Evolutionary conservation across 1,140 invertebrate species (phyloP), one percentile per base, ranked within the genome.

Genomic region (Cydia amplana): DNA sequence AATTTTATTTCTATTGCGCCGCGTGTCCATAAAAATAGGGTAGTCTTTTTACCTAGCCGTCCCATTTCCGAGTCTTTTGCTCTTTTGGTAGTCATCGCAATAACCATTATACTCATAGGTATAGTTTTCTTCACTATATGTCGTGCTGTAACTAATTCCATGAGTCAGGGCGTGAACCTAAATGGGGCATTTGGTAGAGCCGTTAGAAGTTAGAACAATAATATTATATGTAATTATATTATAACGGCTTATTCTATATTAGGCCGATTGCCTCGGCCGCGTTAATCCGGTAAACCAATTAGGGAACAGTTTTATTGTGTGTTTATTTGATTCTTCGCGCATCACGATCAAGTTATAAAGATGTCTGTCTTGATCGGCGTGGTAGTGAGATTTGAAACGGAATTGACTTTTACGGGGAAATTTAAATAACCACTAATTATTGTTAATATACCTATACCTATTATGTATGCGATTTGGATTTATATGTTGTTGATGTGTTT

Each of bases 271-370:
- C 23, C 14, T 67, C 60, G 28, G 10, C 25, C 64, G 28, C 64
- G 64, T 67, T 67, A 67, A 67, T 67, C 64, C 64, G 28, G 64
- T 32, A 36, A 67, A 67, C 64, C 28, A 67, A 67, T 67, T 67
- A 67, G 14, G 55, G 64, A 67, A 67, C 28, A 23, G 55, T 60
- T 60, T 60, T 60, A 60, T 60, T 16, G 28, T 36, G 64, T 67
- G 64, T 67, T 67, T 67, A 67, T 67, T 67, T 36, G 23, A 32
- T 36, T 67, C 55, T 60, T 10, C 9, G 55, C 9, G 9, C 55
- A 12, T 23, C 7, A 23, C 55, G 20, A 4, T 20, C 18, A 23
- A 20, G 20, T 23, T 60, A n/a, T 40, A 60, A 60, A 60, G 18
- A 5, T 51, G 49, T 55, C n/a, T 55, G 51, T n/a, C n/a, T 55